Evolutionary conservation across 1,140 invertebrate species (phyloP).

Genomic region (Bombus sylvicola): DNA sequence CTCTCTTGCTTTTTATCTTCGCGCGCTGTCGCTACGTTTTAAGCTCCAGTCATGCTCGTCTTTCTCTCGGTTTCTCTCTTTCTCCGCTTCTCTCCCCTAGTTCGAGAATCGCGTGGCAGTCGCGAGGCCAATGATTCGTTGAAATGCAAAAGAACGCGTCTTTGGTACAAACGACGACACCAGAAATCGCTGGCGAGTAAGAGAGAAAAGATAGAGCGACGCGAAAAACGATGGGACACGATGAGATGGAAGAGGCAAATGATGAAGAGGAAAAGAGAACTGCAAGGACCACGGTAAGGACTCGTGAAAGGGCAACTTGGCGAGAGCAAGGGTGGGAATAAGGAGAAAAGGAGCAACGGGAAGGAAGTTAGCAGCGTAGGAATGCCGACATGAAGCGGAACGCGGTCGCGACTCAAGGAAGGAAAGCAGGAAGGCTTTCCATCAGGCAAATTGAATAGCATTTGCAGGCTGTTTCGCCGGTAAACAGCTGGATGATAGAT

Average conservation of each 20-base stretch:
- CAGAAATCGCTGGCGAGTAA: neutral
- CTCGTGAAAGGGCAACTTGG: slow-evolving; percentile 34
- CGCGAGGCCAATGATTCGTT: slow-evolving; percentile 36
- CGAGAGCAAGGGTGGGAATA: slow-evolving; percentile 41
- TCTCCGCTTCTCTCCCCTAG: neutral
- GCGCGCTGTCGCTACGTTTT: neutral
- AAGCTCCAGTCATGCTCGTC: neutral
- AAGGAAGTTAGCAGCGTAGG: slow-evolving; percentile 60
- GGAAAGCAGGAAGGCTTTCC: slow-evolving; percentile 66
- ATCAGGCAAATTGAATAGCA: slow-evolving; percentile 75
- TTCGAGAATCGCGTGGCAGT: slow-evolving; percentile 21
- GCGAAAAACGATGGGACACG: neutral
- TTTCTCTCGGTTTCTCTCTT: neutral
- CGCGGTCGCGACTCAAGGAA: slow-evolving; percentile 14
- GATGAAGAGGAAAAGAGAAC: neutral
- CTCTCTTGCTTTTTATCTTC: slow-evolving; percentile 23
- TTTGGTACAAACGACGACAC: neutral
- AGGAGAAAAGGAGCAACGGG: slow-evolving; percentile 42
- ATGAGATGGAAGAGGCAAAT: neutral
- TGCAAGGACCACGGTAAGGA: slow-evolving; percentile 28
- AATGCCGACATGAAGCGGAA: slow-evolving; percentile 54
- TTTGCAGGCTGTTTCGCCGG: slow-evolving; percentile 69
- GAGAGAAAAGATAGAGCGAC: neutral
- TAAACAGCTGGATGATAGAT: slow-evolving; percentile 73
- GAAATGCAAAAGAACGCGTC: slow-evolving; percentile 34